Conservation (phyloP, 2,888 invertebrate species). For the Corbicula japonica region DNA sequence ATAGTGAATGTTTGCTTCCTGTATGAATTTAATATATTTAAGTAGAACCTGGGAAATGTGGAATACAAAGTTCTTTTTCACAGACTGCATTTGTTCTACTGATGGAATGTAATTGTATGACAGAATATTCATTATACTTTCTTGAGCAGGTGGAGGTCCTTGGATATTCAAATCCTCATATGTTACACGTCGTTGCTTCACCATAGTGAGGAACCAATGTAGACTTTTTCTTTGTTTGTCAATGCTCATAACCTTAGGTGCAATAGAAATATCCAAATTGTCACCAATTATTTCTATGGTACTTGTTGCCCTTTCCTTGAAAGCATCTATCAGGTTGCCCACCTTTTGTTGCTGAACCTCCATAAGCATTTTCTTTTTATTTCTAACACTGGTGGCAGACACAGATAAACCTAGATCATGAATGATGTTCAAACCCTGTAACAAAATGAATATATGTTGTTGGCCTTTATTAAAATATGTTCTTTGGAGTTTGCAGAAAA, state of each 20-base stretch:
- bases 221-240: constrained; percentile 36
- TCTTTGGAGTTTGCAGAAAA: not conserved
- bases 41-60: constrained; percentile 17
- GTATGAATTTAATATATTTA: constrained; percentile 10
- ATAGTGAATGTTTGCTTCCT: not conserved
- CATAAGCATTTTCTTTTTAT: constrained; percentile 39
- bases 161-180: constrained; percentile 10
- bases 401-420: constrained; percentile 36
- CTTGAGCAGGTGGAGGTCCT: not conserved
- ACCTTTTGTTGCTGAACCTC: constrained; percentile 23
- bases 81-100: not conserved
- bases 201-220: constrained; percentile 43
- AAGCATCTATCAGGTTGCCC: not conserved
- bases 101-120: constrained; percentile 17
- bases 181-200: constrained; percentile 33
- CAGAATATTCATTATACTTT: not conserved
- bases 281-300: constrained; percentile 42
- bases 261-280: constrained; percentile 40
- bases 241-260: constrained; percentile 36
- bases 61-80: constrained; percentile 20
- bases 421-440: constrained; percentile 31
- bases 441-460: not conserved
- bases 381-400: constrained; percentile 25
- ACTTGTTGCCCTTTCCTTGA: not conserved
- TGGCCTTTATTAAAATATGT: not conserved